Evolutionary conservation across 2,888 invertebrate genomes (phyloP), one percentile per base, ranked within the genome.

Genomic region (Drosophila robusta): DNA sequence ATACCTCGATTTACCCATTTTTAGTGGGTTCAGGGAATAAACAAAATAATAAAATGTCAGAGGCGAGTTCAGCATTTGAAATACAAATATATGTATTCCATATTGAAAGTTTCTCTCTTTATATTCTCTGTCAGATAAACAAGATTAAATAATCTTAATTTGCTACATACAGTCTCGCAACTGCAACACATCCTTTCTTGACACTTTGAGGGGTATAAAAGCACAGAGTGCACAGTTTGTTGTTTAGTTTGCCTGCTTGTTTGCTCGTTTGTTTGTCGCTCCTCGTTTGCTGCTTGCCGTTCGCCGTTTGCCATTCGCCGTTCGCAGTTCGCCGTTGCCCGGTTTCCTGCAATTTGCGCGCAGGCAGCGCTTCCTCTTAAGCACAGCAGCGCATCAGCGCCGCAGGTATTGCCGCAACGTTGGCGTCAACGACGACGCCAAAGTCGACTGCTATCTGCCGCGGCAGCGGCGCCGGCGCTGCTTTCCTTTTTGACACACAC

Each of bases 291-390:
- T 52, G 63, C 70, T 70, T 50, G 44, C 44, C 57, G 54, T 69
- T 67, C 58, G 50, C 39, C 47, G 46, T 54, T 63, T 11, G 44
- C 58, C 57, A 34, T 57, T 63, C 57, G 24, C 36, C 51, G 55
- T 56, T 51, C 47, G 36, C 56, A 41, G 26, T 52, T 54, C 45
- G 47, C 57, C 67, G 73, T 69, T 65, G 67, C 77, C 70, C 74
- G 70, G 78, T 65, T 84, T 84, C 83, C 83, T 84, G 83, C 83
- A 88, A 84, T 84, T 84, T 84, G 86, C 58, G 77, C 82, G 46
- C 86, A 67, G 80, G 54, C 74, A 67, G 55, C 63, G 86, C 44
- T 75, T 78, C 77, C 85, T 81, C 66, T 80, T 64, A 64, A 70
- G 61, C 61, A 65, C 50, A 60, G 61, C 55, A 6, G 46, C 24